Conservation (phyloP, 2,797 vertebrate species). For the Vultur gryphus region DNA sequence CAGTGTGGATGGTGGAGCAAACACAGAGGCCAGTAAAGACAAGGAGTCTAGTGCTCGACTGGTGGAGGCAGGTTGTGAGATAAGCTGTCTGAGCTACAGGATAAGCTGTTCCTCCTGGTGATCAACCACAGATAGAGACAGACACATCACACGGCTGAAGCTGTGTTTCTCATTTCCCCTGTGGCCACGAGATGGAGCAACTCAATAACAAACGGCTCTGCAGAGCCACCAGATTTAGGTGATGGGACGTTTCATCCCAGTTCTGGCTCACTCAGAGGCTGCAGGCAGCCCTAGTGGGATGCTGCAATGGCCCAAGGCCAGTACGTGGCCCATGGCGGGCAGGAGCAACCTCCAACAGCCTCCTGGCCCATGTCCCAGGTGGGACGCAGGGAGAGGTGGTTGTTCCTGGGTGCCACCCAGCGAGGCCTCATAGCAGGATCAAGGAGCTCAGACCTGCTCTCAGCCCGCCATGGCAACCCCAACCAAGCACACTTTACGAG, state of each 20-base stretch:
- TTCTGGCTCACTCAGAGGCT: neutral
- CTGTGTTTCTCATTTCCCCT: neutral
- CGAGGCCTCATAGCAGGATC: neutral
- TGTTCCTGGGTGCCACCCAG: neutral
- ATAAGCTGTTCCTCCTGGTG: neutral
- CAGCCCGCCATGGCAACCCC: neutral
- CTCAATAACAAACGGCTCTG: neutral
- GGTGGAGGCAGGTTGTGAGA: neutral
- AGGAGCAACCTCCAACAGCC: neutral
- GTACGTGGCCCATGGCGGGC: neutral
- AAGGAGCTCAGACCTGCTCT: neutral
- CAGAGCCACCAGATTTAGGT: neutral
- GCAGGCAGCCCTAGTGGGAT: neutral
- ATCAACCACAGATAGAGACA: neutral
- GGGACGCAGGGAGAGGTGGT: neutral
- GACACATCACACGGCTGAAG: neutral
- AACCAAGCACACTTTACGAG: neutral
- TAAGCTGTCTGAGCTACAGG: neutral
- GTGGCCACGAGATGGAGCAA: conserved; percentile 45
- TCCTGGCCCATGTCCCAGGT: neutral
- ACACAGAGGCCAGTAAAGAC: neutral
- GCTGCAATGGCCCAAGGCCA: neutral
- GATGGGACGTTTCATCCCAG: neutral
- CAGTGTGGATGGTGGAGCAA: neutral
- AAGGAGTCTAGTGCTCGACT: neutral